Evolutionary conservation across 2,888 invertebrate genomes (phyloP), one percentile per base, ranked within the genome.

Genomic region (Philereme vetulata): DNA sequence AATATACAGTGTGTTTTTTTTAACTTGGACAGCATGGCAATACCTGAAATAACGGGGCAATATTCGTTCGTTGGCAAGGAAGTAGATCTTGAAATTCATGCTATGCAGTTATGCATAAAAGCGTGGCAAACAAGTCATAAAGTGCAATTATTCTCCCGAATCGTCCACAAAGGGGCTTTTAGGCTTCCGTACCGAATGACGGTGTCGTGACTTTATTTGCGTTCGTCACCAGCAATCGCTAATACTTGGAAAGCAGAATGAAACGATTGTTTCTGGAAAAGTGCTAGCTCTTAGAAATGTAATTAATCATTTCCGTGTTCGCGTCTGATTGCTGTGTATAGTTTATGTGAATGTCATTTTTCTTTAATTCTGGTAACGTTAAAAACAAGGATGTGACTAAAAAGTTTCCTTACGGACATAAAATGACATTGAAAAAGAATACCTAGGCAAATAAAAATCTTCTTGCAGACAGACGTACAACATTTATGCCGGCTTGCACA

Each of bases 141-240:
- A 9, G 45, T 52, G 45, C 32, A 32, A 45, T 47, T 32, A 38
- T 6, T n/a, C 34, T 10, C 45, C 45, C 47, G 40, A 47, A 40
- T 54, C 40, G 40, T n/a, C 33, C 40, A 33, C 54, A 47, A 55
- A 49, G 35, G 45, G 43, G 55, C 55, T 55, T 55, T 55, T 55
- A 48, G 54, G 42, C 48, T 43, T 35, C 9, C 46, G 21, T n/a
- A 32, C 21, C 5, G n/a, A 8, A 45, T 8, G 32, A 8, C 6
- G 7, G 32, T 3, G 21, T 5, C 45, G 7, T 45, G 45, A 32
- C 45, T 6, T 45, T 45, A 45, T 8, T 45, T 45, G 21, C 21
- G 45, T 45, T 5, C 21, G 53, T 46, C 46, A 47, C 46, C 9
- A 53, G 9, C 33, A 52, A 45, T 53, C 5, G 33, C 53, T n/a